A percentile compares a stretch with the other conserved stretches of the same genome.
These are phyloP conservation scores for Fulmarus glacialis DNA, from an alignment of 2,113 vertebrate genomes.

Conservation along the genomic window DNA sequence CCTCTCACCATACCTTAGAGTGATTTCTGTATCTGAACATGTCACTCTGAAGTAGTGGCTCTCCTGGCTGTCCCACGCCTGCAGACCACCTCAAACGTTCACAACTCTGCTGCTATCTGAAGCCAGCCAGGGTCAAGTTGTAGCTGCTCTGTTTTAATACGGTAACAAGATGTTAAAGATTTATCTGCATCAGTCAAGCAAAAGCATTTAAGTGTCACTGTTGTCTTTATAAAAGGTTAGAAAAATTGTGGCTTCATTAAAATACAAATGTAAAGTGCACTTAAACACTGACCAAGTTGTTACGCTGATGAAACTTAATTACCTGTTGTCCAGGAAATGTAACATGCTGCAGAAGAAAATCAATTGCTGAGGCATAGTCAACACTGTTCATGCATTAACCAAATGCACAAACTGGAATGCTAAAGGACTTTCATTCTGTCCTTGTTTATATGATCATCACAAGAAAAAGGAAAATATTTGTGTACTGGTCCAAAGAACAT, in stretches of 20 bases:
- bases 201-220: background rate
- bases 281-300: background rate
- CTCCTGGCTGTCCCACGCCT: background rate
- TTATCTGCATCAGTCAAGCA: background rate
- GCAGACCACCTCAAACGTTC: background rate
- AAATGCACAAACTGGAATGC: background rate
- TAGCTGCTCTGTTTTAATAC: background rate
- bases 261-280: background rate
- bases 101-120: background rate
- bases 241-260: background rate
- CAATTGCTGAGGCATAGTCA: background rate
- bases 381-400: background rate
- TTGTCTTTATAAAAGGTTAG: background rate
- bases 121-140: background rate
- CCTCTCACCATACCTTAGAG: background rate
- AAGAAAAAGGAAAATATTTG: background rate
- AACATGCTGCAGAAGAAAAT: background rate
- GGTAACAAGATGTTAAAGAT: background rate
- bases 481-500: background rate
- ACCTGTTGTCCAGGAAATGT: slow-evolving; percentile 27
- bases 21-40: background rate
- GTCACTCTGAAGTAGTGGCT: background rate
- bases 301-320: slow-evolving; percentile 21
- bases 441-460: background rate
- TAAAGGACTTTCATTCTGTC: background rate